Evolutionary conservation across 2,113 vertebrate genomes (phyloP), one percentile per base, ranked within the genome.

Genomic region (Serilophus lunatus): DNA sequence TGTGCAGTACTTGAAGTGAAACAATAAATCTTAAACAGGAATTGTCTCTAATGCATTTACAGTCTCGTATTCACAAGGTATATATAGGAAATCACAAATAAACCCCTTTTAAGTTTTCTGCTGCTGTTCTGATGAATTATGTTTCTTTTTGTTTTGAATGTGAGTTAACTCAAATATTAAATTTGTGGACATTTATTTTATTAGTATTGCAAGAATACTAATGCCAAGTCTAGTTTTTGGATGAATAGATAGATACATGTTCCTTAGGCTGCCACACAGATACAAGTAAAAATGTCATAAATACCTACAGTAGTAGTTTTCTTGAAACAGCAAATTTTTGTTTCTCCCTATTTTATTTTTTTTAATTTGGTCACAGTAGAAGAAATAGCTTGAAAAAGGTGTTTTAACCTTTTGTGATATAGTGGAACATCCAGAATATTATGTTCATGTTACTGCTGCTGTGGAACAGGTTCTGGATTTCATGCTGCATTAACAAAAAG

Each of bases 1-100:
- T 98, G 97, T 98, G 97, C 96, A 98, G 97, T 98, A 98, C 98
- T 98, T 98, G 98, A 98, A 98, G 97, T 97, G 97, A 98, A 98
- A 98, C 97, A 98, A 98, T 98, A 98, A 97, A 98, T 97, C 96
- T 96, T 98, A 97, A 98, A 97, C 97, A 97, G 96, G 98, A 98
- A 97, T 98, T 97, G 97, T 98, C 97, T 98, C 96, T 97, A 97
- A 97, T 98, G 97, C 97, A 97, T 98, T 98, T 98, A 97, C 97
- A 98, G 96, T 98, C 97, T 98, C 98, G 97, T 98, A 98, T 98
- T 98, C 97, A 98, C 98, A 98, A 98, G 96, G 97, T 98, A 97
- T 98, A 98, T 98, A 97, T 98, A 98, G 97, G 97, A 98, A 97
- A 98, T 97, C 96, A 98, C 97, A 98, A 98, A 98, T 98, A 98